phyloP scores from a whole-genome alignment of 2,113 vertebrate species.

The Corvus hawaiiensis region DNA sequence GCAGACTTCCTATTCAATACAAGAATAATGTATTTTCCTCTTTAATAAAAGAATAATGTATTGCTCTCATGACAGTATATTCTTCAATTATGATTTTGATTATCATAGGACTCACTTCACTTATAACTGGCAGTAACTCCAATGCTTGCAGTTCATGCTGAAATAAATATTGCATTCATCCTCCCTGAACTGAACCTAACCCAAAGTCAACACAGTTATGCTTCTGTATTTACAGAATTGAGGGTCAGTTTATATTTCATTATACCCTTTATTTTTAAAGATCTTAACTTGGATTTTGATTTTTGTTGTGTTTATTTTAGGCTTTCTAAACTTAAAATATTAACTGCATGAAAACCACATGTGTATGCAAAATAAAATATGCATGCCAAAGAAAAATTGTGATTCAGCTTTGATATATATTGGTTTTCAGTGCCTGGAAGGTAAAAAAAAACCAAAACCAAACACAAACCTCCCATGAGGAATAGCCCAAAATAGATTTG shows the following conservation, averaged over 20 bases:
- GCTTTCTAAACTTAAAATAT: conserved; percentile 43
- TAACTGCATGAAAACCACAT: conserved; percentile 24
- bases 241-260: conserved; percentile 42
- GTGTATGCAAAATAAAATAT: conserved; percentile 20
- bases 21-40: background rate
- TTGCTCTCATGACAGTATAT: background rate
- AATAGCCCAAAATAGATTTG: background rate
- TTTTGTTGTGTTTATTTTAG: conserved; percentile 23
- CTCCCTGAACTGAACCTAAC: conserved; percentile 38
- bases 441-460: background rate
- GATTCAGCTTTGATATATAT: background rate
- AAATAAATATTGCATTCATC: conserved; percentile 44
- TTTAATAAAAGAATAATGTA: background rate
- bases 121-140: background rate
- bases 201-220: conserved; percentile 38
- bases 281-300: conserved; percentile 27
- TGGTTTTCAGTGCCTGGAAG: background rate
- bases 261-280: conserved; percentile 46
- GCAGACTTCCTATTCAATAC: background rate
- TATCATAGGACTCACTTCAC: conserved; percentile 12
- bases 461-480: background rate
- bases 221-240: conserved; percentile 42
- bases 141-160: background rate
- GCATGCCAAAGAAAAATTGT: background rate
- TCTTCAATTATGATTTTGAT: conserved; percentile 26